Evolutionary conservation across 2,888 invertebrate genomes (phyloP), one percentile per base, ranked within the genome.

Genomic region (Synergus laeviventris): DNA sequence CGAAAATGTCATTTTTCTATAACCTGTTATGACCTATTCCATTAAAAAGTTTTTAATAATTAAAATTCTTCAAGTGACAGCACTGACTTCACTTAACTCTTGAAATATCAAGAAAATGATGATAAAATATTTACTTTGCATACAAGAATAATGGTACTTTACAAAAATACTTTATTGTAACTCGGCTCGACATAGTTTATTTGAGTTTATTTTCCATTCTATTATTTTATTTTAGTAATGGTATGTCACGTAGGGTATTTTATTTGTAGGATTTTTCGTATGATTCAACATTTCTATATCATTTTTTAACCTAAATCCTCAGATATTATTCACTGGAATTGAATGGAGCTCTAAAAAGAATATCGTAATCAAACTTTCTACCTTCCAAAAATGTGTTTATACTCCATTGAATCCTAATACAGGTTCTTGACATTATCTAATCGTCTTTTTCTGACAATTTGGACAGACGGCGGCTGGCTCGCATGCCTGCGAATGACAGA

Each of bases 401-500:
- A 8, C n/a, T n/a, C n/a, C 8, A n/a, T 14, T n/a, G 14, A 45
- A 1, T 49, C 49, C n/a, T n/a, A n/a, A n/a, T 49, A 49, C 7
- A 49, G 2, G 66, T 21, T 12, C 45, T 45, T 66, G 66, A 66
- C 66, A 45, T 45, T 66, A 31, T 66, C 45, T 66, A 14, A 42
- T 66, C 9, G 18, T 24, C 45, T 42, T n/a, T 49, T 2, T 45
- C 74, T 74, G 79, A 79, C 78, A 74, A 78, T 78, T 79, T 79
- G 49, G 75, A 79, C 76, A 77, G 78, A 64, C 74, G 76, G 66
- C 70, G 74, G 64, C 73, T 74, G 76, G 56, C 66, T 74, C 74
- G 60, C 75, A 76, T 73, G 76, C 54, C 77, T 79, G 78, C 73
- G 60, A 62, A 64, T 79, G 81, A 61, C 81, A 78, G 66, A 76